phyloP scores from a whole-genome alignment of 1,140 invertebrate genomes.

The Diachasmimorpha longicaudata region DNA sequence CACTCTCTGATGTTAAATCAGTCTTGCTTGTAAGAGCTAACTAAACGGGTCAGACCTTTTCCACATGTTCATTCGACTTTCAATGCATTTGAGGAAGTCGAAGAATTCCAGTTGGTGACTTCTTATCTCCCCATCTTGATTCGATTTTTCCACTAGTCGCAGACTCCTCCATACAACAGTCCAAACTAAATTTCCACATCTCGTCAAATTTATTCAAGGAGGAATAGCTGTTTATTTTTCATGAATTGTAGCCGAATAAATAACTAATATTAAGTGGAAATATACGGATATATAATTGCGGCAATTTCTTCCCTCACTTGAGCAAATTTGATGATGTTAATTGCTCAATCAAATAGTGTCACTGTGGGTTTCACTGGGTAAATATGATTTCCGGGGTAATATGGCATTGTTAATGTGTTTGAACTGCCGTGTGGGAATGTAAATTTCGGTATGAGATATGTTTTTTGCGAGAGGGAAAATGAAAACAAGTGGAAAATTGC shows the following conservation, averaged over 20 bases:
- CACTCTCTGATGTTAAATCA: background rate
- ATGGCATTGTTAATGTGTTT: background rate
- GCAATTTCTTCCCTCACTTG: background rate
- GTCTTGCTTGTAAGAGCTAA: background rate
- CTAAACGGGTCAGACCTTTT: background rate
- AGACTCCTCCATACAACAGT: background rate
- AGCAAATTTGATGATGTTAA: background rate
- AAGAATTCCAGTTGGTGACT: background rate
- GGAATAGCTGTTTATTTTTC: background rate
- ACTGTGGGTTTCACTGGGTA: background rate
- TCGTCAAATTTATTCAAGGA: background rate
- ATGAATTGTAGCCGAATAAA: background rate
- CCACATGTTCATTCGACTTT: background rate
- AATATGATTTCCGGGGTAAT: background rate
- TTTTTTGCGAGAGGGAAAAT: no score
- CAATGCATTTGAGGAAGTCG: background rate
- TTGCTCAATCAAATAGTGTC: background rate
- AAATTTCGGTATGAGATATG: no score
- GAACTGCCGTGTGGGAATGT: background rate
- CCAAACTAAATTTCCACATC: background rate
- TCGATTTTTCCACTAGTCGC: background rate
- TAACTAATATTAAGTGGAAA: background rate
- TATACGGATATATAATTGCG: background rate
- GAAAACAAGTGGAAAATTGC: no score
- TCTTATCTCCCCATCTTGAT: background rate